These are phyloP conservation scores for Mylabris sibirica DNA, from an alignment of 2,888 invertebrate genomes.

Conservation along the genomic window DNA sequence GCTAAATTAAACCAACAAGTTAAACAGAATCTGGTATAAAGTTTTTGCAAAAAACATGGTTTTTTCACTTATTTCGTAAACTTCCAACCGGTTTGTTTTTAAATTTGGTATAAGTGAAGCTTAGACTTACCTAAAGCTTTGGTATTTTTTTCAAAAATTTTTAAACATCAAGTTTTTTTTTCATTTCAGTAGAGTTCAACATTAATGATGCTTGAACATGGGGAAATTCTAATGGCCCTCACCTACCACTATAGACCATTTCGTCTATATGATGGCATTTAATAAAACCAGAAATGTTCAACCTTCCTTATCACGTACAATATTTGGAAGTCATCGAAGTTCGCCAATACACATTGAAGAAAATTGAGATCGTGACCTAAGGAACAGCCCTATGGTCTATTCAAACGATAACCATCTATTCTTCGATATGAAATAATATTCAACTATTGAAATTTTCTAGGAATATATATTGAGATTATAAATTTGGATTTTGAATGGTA, in stretches of 20 bases:
- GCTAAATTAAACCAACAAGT: no score
- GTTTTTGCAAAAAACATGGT: no score
- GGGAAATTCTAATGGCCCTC: background rate
- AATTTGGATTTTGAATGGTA: no score
- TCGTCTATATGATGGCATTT: slow-evolving; percentile 30
- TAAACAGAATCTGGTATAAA: no score
- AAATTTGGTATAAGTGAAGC: no score
- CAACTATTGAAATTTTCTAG: background rate
- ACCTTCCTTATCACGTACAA: slow-evolving; percentile 57
- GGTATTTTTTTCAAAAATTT: no score
- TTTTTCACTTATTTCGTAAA: no score
- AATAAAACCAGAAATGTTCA: slow-evolving; percentile 45
- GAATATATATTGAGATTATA: background rate
- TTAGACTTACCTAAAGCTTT: no score
- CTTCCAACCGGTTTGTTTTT: no score
- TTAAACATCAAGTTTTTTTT: no score
- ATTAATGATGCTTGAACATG: no score
- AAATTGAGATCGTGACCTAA: slow-evolving; percentile 57
- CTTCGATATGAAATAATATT: slow-evolving; percentile 31
- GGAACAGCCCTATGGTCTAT: slow-evolving; percentile 21
- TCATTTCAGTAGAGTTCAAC: no score
- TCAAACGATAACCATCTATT: slow-evolving; percentile 27
- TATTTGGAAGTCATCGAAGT: slow-evolving; percentile 56
- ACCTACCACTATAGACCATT: background rate
- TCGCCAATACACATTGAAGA: slow-evolving; percentile 57